Base-by-base conservation (phyloP, 2,888 invertebrate genomes). In the Sesamia inferens region DNA sequence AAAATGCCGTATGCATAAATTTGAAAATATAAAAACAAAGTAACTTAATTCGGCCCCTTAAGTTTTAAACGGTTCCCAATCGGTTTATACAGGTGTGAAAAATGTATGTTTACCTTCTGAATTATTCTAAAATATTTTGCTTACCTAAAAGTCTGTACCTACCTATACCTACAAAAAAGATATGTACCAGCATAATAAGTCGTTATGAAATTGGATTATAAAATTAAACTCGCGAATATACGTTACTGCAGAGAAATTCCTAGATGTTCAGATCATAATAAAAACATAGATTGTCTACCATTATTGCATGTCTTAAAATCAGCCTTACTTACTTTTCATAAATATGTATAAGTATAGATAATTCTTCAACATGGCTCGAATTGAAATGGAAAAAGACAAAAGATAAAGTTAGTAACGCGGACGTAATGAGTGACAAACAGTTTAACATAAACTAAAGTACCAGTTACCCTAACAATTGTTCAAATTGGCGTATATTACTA, bases 381-480 rank as follows among this genome's bases (percentile, higher is more conserved):
- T 67, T 54, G 31, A 54, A 22, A 68, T n/a, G 13, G n/a, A 70
- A 59, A 71, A 66, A 72, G 44, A 48, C 44, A 44, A 44, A 44
- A 44, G 74, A 65, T 70, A 78, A 68, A 63, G 68, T 31, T 47
- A 71, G 39, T 59, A 11, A 54, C 64, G 47, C 54, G 61, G 55
- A 59, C 61, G 54, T 58, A 68, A 76, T 70, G 61, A 69, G 57
- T 68, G 71, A 63, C 54, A 76, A 66, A 73, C 39, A 64, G 76
- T 68, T 64, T 68, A 68, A 51, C 54, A 80, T 65, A 51, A 44
- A 80, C 67, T 63, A 63, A 42, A 61, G 54, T 63, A 71, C 57
- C 70, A 71, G 73, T 71, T 62, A 68, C 51, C 55, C n/a, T 51
- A 55, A 6, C 77, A 73, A 65, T 82, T 84, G 76, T 83, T 69